Evolutionary conservation across 2,888 invertebrate species (phyloP).

Genomic region (Cyclophora albipunctata): DNA sequence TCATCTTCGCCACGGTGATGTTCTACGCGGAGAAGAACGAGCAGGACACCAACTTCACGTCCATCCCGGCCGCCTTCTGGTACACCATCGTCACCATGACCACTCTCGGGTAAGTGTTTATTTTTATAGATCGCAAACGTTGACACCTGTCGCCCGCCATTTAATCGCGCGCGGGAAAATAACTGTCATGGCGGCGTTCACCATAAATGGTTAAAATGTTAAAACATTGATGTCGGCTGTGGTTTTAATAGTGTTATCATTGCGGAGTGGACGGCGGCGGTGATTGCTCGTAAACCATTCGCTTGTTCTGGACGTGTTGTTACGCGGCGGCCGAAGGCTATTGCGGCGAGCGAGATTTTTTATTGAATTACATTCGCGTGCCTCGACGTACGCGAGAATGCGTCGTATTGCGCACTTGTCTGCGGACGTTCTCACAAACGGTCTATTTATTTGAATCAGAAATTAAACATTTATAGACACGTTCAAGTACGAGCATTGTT

Average conservation of each 20-base stretch:
- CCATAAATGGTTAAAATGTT: slow-evolving; percentile 45
- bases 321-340: slow-evolving; percentile 5
- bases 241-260: slow-evolving; percentile 30
- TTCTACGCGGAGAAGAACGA: slow-evolving; percentile 99
- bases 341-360: slow-evolving; percentile 5
- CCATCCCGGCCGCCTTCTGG: slow-evolving; percentile 99
- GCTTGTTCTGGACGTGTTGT: slow-evolving; percentile 8
- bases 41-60: slow-evolving; percentile 96
- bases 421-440: neutral
- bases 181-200: slow-evolving; percentile 57
- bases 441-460: no score
- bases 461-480: no score
- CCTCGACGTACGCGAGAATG: slow-evolving; percentile 2
- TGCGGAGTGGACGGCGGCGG: slow-evolving; percentile 18
- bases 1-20: slow-evolving; percentile 99
- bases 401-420: slow-evolving; percentile 1
- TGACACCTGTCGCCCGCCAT: slow-evolving; percentile 65
- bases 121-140: slow-evolving; percentile 7
- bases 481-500: no score
- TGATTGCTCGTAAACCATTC: slow-evolving; percentile 26
- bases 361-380: slow-evolving; percentile 5
- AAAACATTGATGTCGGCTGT: slow-evolving; percentile 39
- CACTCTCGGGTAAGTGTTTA: slow-evolving; percentile 92
- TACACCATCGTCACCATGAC: slow-evolving; percentile 99
- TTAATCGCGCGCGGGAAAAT: slow-evolving; percentile 59